Base-by-base conservation (phyloP, 35 echinoderm and acorn worm species). In the Patiria miniata region DNA sequence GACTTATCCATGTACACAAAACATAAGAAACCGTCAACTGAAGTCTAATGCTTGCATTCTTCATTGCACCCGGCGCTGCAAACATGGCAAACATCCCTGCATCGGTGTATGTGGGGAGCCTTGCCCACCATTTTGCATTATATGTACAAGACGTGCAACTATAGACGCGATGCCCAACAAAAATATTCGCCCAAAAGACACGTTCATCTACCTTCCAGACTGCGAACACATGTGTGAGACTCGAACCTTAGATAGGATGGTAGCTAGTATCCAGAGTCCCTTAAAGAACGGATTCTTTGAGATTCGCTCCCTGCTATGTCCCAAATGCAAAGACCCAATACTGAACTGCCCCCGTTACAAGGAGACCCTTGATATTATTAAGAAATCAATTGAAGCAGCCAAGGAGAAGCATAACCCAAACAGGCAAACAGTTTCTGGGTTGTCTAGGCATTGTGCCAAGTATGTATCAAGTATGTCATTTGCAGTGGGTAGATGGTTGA, bases 91-190 rank as follows among this genome's bases (percentile, higher is more conserved):
- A 7, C 85, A 93, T 87, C 68, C 68, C 56, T 93, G 92, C 39
- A 89, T 85, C 44, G 92, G 92, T 85, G 21, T 89, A 1, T 93
- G 92, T 83, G 86, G 86, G 15, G 92, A 93, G 42, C 82, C 85
- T 5, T 93, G 92, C 52, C 92, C 92, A 5, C 88, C 83, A 17
- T 85, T 68, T n/a, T 93, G 91, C 53, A 42, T 81, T 39, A 81
- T 89, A 39, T 93, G 92, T 39, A 21, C 84, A 38, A 87, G 83
- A 77, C 21, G 15, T 16, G 15, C 23, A 44, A 23, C 26, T 26
- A 28, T 19, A 51, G 33, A 89, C 50, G 40, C 1, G 37, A 50
- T 52, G 17, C 76, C 59, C 17, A 58, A 59, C 37, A 17, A 18
- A 14, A 55, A 68, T 16, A 38, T 50, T n/a, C 22, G 32, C 21